A percentile compares a stretch with the other conserved stretches of the same genome.
phyloP scores from a whole-genome alignment of 2,888 invertebrate genomes.

The Drosophila paranaensis region DNA sequence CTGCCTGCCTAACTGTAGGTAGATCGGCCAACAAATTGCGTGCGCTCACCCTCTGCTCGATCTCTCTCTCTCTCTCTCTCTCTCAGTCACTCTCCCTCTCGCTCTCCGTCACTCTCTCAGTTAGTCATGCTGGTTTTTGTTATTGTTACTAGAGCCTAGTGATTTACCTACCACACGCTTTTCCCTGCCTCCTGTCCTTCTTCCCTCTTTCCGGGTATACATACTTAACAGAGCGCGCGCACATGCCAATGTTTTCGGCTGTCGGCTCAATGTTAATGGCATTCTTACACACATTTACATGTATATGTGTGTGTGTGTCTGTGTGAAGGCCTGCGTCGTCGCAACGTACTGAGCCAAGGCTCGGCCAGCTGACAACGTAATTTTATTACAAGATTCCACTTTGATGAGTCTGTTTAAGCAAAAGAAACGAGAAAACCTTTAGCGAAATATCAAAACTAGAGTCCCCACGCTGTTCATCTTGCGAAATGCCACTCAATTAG shows the following conservation, averaged over 20 bases:
- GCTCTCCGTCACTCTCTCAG: neutral
- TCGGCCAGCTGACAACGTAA: conserved; percentile 39
- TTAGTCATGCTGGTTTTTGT: conserved; percentile 12
- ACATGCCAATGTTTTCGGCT: conserved; percentile 52
- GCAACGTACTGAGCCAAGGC: conserved; percentile 57
- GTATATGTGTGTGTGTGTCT: neutral
- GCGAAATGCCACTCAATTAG: conserved; percentile 71
- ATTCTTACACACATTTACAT: conserved; percentile 29
- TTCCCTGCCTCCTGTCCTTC: conserved; percentile 19
- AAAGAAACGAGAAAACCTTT: conserved; percentile 21
- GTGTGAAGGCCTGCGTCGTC: conserved; percentile 48
- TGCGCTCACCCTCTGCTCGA: conserved; percentile 19
- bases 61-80: conserved; percentile 1
- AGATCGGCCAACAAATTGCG: conserved; percentile 38
- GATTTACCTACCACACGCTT: conserved; percentile 57
- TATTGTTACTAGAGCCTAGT: conserved; percentile 34
- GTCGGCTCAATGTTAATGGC: conserved; percentile 69
- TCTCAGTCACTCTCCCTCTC: conserved; percentile 3
- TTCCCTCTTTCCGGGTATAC: conserved; percentile 31
- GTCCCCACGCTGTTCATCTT: conserved; percentile 33
- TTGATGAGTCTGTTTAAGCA: conserved; percentile 59
- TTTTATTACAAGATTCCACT: conserved; percentile 73
- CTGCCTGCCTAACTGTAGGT: conserved; percentile 26
- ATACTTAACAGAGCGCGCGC: conserved; percentile 52
- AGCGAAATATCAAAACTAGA: conserved; percentile 23